Percentiles rank a stretch among this genome's conserved stretches.
Evolutionary conservation across 2,888 invertebrate genomes (phyloP).

Genomic region (Drymonia ruficornis): DNA sequence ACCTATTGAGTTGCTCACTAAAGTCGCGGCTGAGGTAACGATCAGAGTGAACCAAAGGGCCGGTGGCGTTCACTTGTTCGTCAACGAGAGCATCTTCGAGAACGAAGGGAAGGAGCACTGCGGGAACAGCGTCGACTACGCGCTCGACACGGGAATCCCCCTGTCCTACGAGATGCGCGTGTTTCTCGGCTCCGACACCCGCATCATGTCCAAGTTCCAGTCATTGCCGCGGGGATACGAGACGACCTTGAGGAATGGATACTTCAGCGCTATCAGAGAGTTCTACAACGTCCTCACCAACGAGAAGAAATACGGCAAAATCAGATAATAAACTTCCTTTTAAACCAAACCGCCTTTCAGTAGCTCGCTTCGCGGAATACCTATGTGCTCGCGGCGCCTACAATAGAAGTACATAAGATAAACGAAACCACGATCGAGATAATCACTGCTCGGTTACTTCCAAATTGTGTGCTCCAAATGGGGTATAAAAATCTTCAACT

Average conservation of each 20-base stretch:
- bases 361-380: constrained; percentile 21
- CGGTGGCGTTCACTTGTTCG: constrained; percentile 56
- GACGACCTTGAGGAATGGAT: constrained; percentile 57
- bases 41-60: constrained; percentile 63
- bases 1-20: constrained; percentile 28
- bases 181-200: constrained; percentile 57
- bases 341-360: constrained; percentile 30
- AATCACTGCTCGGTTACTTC: constrained; percentile 23
- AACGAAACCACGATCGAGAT: constrained; percentile 21
- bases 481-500: constrained; percentile 58
- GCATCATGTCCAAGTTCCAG: constrained; percentile 64
- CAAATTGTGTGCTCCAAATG: constrained; percentile 42
- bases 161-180: constrained; percentile 70
- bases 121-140: constrained; percentile 74
- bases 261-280: constrained; percentile 67
- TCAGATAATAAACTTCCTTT: constrained; percentile 30
- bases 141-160: constrained; percentile 47
- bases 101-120: constrained; percentile 58
- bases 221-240: constrained; percentile 62
- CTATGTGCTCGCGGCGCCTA: constrained; percentile 34
- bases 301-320: constrained; percentile 48
- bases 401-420: constrained; percentile 37
- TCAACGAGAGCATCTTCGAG: constrained; percentile 57
- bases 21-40: constrained; percentile 55
- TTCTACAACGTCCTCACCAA: constrained; percentile 56